Conservation (phyloP, 2,113 vertebrate species). For the Laterallus jamaicensis region DNA sequence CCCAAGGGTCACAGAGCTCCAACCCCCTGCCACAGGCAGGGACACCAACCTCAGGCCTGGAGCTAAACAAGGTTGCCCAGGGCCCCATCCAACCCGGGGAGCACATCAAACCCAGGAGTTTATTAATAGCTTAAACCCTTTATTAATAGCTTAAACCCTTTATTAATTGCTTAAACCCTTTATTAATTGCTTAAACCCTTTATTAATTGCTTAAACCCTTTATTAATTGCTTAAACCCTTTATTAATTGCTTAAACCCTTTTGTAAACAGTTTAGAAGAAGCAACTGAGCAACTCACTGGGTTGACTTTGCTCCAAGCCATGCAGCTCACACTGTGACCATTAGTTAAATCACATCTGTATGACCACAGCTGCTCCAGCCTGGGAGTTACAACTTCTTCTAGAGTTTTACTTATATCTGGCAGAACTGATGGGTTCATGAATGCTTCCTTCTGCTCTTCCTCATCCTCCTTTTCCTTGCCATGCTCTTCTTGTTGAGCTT, state of each 20-base stretch:
- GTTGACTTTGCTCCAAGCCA: constrained; percentile 88
- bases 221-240: no score
- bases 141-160: no score
- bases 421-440: neutral
- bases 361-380: constrained; percentile 82
- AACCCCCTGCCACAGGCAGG: no score
- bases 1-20: no score
- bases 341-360: constrained; percentile 83
- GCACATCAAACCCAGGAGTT: neutral
- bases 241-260: neutral
- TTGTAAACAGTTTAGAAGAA: neutral
- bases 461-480: neutral
- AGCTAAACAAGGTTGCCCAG: no score
- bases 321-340: constrained; percentile 80
- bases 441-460: neutral
- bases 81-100: no score
- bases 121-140: neutral
- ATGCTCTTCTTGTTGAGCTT: neutral
- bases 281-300: constrained; percentile 68
- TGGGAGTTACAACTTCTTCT: constrained; percentile 54
- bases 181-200: no score
- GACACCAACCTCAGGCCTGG: no score
- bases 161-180: no score
- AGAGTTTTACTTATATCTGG: neutral
- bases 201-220: no score